Conservation (phyloP, 1,140 invertebrate species). For the Ridgeia piscesae region DNA sequence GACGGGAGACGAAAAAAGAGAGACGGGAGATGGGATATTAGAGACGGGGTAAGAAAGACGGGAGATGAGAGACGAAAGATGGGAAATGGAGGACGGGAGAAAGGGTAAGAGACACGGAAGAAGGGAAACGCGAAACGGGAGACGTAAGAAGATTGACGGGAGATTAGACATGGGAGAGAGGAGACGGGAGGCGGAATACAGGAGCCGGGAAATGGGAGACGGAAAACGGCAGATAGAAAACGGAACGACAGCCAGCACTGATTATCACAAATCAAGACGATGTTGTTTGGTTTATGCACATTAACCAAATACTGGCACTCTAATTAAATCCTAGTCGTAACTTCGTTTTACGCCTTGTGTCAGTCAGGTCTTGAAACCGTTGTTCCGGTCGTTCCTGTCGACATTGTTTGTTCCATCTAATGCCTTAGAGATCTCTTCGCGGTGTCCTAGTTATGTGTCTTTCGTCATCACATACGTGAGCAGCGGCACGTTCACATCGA, state of each 20-base stretch:
- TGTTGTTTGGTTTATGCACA: neutral
- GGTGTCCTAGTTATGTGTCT: too few species aligned
- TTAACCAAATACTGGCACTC: neutral
- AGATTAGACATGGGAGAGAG: neutral
- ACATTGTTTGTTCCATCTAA: neutral
- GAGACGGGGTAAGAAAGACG: neutral
- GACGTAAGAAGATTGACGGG: neutral
- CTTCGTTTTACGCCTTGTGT: neutral
- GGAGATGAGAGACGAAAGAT: conserved; percentile 8
- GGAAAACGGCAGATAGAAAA: too few species aligned
- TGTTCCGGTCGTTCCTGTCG: neutral
- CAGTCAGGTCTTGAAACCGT: neutral
- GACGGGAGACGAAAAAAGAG: neutral
- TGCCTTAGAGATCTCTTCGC: neutral
- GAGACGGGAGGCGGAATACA: neutral
- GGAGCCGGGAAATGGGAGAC: neutral
- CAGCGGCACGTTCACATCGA: neutral
- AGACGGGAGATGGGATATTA: neutral
- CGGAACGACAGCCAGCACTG: too few species aligned
- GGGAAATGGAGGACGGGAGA: too few species aligned
- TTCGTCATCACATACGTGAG: neutral
- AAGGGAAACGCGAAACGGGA: neutral
- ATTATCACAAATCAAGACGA: neutral
- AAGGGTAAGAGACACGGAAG: neutral
- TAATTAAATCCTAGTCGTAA: neutral